Evolutionary conservation across 2,888 invertebrate genomes (phyloP), one percentile per base, ranked within the genome.

Genomic region (Lepidochrysops patricia): DNA sequence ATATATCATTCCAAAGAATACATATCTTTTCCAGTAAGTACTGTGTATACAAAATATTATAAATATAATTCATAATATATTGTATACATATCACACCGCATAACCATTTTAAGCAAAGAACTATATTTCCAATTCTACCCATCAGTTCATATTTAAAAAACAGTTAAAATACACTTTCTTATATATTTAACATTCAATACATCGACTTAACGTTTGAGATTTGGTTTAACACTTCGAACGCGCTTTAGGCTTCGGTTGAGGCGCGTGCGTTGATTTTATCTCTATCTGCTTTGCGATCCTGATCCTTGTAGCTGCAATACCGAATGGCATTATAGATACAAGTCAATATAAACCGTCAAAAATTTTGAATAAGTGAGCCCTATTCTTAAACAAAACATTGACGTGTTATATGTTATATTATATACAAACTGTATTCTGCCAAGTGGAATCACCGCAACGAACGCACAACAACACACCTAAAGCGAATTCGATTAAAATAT

Each of bases 351-450:
- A 67, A 81, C 84, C 82, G 81, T 80, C 72, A 56, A 65, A 64
- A 69, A 70, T 71, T 74, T 69, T 64, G 43, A 75, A 73, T 72
- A 77, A 79, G 76, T 80, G 87, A 87, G 87, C 87, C 87, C 87
- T 72, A 58, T 26, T 73, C 78, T 72, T 65, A 72, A 68, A 68
- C 73, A 75, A 74, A 71, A 67, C 66, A 13, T 54, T 54, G 63
- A 69, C 71, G 68, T 72, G 77, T 80, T 80, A 81, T 75, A 72
- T 77, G 80, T 77, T 52, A n/a, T 19, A 60, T 59, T 34, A 59
- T 61, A 63, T 60, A 68, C 58, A 63, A 61, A 61, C 66, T 60
- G 60, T 62, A 58, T 61, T 66, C 65, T 58, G 64, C 62, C 13
- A 5, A 59, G 61, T 32, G 58, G 60, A 62, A 61, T 64, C 62